Base-by-base conservation (phyloP, 2,113 vertebrate genomes). In the Jacana jacana region DNA sequence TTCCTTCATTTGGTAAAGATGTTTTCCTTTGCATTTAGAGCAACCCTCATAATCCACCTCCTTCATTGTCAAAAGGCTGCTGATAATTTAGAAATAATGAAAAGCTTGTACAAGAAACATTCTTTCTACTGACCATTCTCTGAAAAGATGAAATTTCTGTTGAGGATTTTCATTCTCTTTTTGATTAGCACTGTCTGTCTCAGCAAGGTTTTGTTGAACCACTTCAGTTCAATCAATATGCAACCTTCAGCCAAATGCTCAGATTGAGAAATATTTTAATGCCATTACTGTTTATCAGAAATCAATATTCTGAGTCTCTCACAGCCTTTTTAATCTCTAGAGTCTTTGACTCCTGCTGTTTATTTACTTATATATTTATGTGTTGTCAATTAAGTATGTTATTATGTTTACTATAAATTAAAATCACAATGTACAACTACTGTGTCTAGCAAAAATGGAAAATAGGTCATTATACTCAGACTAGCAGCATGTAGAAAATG, bases 51-150 rank as follows among this genome's bases (percentile, higher is more conserved):
- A 93, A 91, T 81, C 30, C 33, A 77, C 46, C 49, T 63, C 31
- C 31, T 88, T 72, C 39, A 13, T 49, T 91, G 46, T 89, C 55
- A 57, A 90, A 95, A 85, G 58, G 25, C 35, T 86, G 37, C n/a
- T 82, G 42, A 48, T 92, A 83, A 93, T 91, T 91, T 66, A 83
- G 70, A 77, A 96, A 90, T 58, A 76, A 86, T 77, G 86, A 82
- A 60, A 92, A 91, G 24, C 70, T 95, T 75, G 42, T 51, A 46
- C 16, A 78, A 88, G 65, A 68, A 94, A 60, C 69, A 85, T 68
- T 86, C 37, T 82, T 70, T 20, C 33, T 86, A 58, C 33, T 39
- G 42, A 57, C 75, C 20, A n/a, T 93, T 95, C 92, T 86, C 37
- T 85, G 49, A 81, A 81, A 91, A 81, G n/a, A 68, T 57, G 9